A percentile compares a stretch with the other conserved stretches of the same genome.
Evolutionary conservation across 2,113 vertebrate species (phyloP).

Genomic region (Chlamydotis undulata): DNA sequence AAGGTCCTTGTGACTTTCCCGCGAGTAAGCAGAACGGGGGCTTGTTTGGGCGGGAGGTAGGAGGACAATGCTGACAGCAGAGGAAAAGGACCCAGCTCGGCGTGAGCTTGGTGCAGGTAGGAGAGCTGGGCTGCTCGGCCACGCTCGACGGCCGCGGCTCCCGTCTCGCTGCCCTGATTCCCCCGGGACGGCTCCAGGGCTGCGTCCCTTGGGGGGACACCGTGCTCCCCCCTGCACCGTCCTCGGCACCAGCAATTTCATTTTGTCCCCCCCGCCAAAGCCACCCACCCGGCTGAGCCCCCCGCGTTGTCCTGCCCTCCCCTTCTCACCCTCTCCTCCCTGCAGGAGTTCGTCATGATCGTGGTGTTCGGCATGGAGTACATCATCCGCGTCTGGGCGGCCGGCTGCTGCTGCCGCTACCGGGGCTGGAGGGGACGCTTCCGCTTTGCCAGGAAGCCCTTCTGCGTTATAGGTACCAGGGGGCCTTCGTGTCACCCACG

Average conservation of each 20-base stretch:
- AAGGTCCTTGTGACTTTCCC: constrained; percentile 76
- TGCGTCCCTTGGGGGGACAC: not conserved
- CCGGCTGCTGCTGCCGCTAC: constrained; percentile 96
- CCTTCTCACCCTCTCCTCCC: not conserved
- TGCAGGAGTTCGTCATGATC: constrained; percentile 97
- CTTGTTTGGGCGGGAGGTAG: constrained; percentile 46
- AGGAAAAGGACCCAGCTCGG: constrained; percentile 60
- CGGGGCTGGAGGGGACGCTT: constrained; percentile 94
- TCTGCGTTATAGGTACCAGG: constrained; percentile 91
- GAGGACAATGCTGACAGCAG: constrained; percentile 73
- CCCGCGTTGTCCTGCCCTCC: accelerated
- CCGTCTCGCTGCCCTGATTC: not conserved
- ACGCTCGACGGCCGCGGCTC: not conserved
- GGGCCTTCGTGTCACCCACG: accelerated
- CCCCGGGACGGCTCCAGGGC: accelerated
- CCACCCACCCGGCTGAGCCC: not conserved
- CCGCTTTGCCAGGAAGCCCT: constrained; percentile 96
- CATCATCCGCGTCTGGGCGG: constrained; percentile 90
- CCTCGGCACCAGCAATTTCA: accelerated
- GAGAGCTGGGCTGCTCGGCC: not conserved
- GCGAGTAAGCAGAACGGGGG: constrained; percentile 69
- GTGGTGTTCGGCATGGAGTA: constrained; percentile 97
- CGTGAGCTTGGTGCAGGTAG: not conserved
- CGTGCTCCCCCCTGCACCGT: accelerated
- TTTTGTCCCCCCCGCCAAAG: accelerated